Evolutionary conservation across 2,888 invertebrate species (phyloP), one percentile per base, ranked within the genome.

Genomic region (Trichogramma evanescens): DNA sequence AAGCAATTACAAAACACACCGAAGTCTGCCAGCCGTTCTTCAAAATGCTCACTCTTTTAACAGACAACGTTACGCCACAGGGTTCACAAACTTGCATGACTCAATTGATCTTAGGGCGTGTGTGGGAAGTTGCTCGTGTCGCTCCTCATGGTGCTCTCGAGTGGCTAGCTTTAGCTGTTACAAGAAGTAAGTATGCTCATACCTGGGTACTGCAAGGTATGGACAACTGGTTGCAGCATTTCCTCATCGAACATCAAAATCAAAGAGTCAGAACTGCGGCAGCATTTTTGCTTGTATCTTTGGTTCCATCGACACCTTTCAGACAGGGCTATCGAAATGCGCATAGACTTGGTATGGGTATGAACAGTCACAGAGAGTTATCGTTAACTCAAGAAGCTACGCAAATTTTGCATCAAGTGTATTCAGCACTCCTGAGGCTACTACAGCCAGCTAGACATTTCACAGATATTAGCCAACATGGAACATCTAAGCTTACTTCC

Each of bases 21-120:
- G 95, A 95, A 80, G 90, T 91, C 73, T 93, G 92, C 72, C 89
- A 92, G 65, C 91, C 95, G 13, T 95, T 95, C 80, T 95, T 95
- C 81, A 95, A 95, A 79, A 80, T 95, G 63, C 82, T 96, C 58
- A 93, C 95, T 1, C 80, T 94, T 70, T 78, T 95, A 66, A 93
- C 93, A 50, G 95, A 95, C 77, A 88, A 86, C 48, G 88, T 89
- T 62, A 87, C 88, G 13, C 84, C 89, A 0, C 87, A 89, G 4
- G 93, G 93, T 0, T 13, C 13, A 13, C 80, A 93, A 77, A 94
- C 95, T 0, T 91, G 93, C 74, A 95, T 93, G 82, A 94, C 94
- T 0, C 92, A 93, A 77, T 82, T 94, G 61, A 90, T 93, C 66
- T 81, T 95, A 63, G 88, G 90, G 66, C 85, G 91, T 26, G 89